Conservation (phyloP, 1,140 invertebrate genomes). For the Drosophila melanica region DNA sequence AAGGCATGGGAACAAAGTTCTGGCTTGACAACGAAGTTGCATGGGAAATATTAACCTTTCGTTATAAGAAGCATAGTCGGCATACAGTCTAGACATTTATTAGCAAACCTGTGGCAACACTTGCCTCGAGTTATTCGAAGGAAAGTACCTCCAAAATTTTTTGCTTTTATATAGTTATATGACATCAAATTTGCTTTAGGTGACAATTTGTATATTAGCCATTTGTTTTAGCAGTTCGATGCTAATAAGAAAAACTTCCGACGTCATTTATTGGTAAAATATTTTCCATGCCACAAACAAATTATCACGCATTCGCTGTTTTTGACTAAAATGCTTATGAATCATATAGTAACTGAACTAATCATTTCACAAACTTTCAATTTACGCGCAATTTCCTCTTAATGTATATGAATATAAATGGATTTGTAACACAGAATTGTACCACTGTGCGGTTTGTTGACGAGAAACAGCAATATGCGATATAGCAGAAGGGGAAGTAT, state of each 20-base stretch:
- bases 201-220: constrained; percentile 37
- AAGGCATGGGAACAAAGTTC: constrained; percentile 12
- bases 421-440: background rate
- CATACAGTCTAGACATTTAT: constrained; percentile 68
- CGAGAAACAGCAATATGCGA: constrained; percentile 29
- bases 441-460: constrained; percentile 50
- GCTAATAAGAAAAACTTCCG: constrained; percentile 73
- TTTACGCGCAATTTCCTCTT: background rate
- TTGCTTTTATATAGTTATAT: constrained; percentile 27
- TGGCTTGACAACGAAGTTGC: constrained; percentile 50
- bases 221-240: constrained; percentile 57
- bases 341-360: constrained; percentile 50
- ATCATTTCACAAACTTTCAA: constrained; percentile 9
- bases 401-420: background rate
- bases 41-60: constrained; percentile 28
- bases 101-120: constrained; percentile 53
- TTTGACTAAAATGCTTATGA: constrained; percentile 34
- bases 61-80: constrained; percentile 10
- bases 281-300: constrained; percentile 56
- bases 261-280: constrained; percentile 24
- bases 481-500: constrained; percentile 26
- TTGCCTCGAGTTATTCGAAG: constrained; percentile 32
- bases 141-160: constrained; percentile 27
- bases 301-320: constrained; percentile 56
- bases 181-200: constrained; percentile 16